A percentile compares a stretch with the other conserved stretches of the same genome.
Evolutionary conservation across 2,797 vertebrate genomes (phyloP).

Genomic region (Alosa sapidissima): DNA sequence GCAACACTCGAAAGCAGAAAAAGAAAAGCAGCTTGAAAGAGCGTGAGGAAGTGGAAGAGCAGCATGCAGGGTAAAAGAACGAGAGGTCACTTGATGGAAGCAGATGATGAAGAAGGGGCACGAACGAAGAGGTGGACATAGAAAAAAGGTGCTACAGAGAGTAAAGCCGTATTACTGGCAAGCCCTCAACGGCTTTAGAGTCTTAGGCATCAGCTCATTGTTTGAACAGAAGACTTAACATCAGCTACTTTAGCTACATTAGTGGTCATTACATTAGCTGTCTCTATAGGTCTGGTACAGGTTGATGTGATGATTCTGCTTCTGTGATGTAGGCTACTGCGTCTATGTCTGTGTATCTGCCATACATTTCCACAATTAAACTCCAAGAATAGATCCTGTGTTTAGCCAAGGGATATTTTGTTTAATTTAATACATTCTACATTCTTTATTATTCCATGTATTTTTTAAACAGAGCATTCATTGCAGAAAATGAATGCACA

Average conservation of each 20-base stretch:
- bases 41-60: not conserved
- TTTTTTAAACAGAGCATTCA: not conserved
- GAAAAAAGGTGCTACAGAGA: not conserved
- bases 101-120: not conserved
- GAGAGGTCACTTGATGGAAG: not conserved
- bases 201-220: not conserved
- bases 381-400: not conserved
- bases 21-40: not conserved
- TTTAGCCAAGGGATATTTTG: not conserved
- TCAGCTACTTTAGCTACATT: too few relatives aligned
- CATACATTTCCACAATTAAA: not conserved
- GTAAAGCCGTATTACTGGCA: not conserved
- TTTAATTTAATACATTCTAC: not conserved
- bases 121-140: not conserved
- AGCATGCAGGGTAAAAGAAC: not conserved
- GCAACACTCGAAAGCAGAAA: not conserved
- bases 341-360: not conserved
- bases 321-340: too few relatives aligned
- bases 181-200: not conserved
- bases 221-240: not conserved
- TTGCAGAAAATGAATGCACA: not conserved
- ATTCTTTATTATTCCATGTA: not conserved
- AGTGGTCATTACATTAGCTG: too few relatives aligned
- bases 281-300: not conserved
- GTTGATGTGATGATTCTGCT: not conserved